These are phyloP conservation scores for Asbolus verrucosus DNA, from an alignment of 1,140 invertebrate genomes.

Conservation along the genomic window DNA sequence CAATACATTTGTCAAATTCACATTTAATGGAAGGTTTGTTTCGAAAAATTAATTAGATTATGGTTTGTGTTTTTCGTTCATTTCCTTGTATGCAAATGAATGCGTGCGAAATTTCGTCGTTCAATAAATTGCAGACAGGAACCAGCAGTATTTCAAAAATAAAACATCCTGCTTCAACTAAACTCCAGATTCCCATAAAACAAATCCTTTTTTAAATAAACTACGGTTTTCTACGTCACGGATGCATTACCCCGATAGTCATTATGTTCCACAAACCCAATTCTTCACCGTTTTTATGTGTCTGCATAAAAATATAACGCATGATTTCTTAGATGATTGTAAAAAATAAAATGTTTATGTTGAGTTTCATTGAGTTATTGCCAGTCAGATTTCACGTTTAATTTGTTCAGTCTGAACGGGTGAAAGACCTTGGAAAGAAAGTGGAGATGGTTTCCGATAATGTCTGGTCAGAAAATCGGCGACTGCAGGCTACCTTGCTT, in stretches of 20 bases:
- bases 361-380: conserved; percentile 27
- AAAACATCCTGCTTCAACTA: not conserved
- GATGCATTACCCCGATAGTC: not conserved
- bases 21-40: conserved; percentile 12
- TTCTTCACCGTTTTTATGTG: not conserved
- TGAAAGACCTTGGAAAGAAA: conserved; percentile 34
- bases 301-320: not conserved
- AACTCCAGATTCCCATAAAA: not conserved
- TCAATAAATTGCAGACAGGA: too few relatives aligned
- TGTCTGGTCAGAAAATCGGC: conserved; percentile 34
- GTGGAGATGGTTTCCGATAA: conserved; percentile 28
- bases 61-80: conserved; percentile 7
- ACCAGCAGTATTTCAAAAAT: too few relatives aligned
- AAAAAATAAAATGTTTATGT: conserved; percentile 2
- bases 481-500: conserved; percentile 10
- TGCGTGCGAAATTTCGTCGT: conserved; percentile 24
- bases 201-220: too few relatives aligned
- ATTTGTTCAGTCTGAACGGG: not conserved
- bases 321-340: too few relatives aligned
- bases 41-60: conserved; percentile 31
- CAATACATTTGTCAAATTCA: conserved; percentile 11
- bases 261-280: conserved; percentile 10
- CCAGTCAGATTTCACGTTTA: conserved; percentile 3
- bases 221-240: too few relatives aligned
- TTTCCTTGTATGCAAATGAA: conserved; percentile 20